Evolutionary conservation across 2,797 vertebrate species (phyloP), one percentile per base, ranked within the genome.

Genomic region (Bradypodion pumilum): DNA sequence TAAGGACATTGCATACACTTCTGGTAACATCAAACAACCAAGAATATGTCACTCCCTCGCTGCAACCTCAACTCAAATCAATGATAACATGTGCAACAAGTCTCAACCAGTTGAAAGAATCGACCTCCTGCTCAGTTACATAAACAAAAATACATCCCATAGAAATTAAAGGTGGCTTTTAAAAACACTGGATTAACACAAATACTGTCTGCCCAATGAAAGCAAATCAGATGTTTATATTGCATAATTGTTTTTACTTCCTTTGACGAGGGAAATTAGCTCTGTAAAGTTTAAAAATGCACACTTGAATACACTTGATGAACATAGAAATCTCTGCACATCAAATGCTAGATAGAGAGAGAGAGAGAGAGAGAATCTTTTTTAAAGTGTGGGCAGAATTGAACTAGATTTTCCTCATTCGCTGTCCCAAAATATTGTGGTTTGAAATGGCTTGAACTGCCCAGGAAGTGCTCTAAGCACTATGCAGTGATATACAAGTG

Each of bases 191-290:
- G 76, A 86, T 91, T 92, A 91, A 91, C 82, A 85, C 89, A 91
- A 94, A 90, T 81, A 82, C 62, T 75, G 69, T 87, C 85, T 62
- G 66, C 77, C 89, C 85, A 88, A 89, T 83, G 88, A 81, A 82
- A 90, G 77, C 76, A 93, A 92, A 90, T 80, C 72, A 84, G 90
- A 91, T 94, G 92, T 93, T 94, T 93, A 89, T 86, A 91, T 90
- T 93, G 86, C 80, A 88, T 90, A 93, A 92, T 91, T 95, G 87
- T 87, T 90, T 93, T 91, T 91, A 44, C 84, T 90, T 37, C 3
- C 80, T 92, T 84, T 74, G 86, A 90, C 86, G 91, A 90, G 91
- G 88, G 86, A 91, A 92, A 93, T 89, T 80, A 88, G 85, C 76
- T 90, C 56, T 85, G 76, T 78, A 82, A 91, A 92, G 63, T 75